Percentiles rank a stretch among this genome's conserved stretches.
Evolutionary conservation across 2,113 vertebrate genomes (phyloP).

Genomic region (Sceloporus undulatus): DNA sequence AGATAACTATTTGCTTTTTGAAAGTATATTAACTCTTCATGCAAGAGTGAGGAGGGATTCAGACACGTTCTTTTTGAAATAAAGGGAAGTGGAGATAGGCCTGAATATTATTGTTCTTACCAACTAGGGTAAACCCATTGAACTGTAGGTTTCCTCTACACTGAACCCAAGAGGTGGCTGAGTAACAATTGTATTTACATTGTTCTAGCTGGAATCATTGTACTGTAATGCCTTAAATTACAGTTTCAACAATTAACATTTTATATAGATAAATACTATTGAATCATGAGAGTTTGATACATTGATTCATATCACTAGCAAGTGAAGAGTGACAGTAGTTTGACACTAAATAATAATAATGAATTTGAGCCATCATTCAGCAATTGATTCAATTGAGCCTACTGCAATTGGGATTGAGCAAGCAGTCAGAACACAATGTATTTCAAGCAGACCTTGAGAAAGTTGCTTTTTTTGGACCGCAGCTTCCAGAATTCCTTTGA

Average conservation of each 20-base stretch:
- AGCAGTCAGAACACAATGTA: too few species aligned
- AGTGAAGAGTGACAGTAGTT: background rate
- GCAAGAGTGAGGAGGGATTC: background rate
- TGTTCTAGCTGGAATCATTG: background rate
- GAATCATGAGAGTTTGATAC: background rate
- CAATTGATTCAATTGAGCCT: too few species aligned
- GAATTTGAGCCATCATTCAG: too few species aligned
- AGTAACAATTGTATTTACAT: too few species aligned
- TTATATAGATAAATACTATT: background rate
- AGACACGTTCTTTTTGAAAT: background rate
- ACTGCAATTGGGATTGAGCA: too few species aligned
- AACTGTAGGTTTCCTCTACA: too few species aligned
- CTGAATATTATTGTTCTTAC: too few species aligned
- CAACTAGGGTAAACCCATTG: too few species aligned
- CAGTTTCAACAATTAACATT: background rate
- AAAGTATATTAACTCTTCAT: background rate
- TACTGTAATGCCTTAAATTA: constrained; percentile 7
- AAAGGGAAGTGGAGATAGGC: background rate
- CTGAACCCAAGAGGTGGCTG: too few species aligned
- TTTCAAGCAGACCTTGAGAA: too few species aligned
- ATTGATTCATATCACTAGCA: background rate
- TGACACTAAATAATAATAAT: background rate
- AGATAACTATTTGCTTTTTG: constrained; percentile 19
- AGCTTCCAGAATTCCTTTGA: too few species aligned
- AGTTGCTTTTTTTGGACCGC: too few species aligned